A percentile compares a stretch with the other conserved stretches of the same genome.
Evolutionary conservation across 2,888 invertebrate species (phyloP).

Genomic region (Penaeus monodon): DNA sequence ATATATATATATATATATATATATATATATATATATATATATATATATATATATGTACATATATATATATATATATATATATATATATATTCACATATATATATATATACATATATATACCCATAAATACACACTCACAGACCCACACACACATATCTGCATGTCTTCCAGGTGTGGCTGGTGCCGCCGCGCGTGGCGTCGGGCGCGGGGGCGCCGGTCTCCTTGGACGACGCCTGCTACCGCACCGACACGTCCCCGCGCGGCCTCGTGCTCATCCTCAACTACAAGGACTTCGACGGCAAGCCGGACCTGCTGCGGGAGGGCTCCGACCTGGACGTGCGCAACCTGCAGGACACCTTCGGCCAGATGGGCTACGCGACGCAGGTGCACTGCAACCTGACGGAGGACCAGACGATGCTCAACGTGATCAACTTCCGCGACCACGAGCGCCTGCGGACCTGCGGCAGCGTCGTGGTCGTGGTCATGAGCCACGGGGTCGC

Average conservation of each 20-base stretch:
- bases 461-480: not conserved
- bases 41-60: too few relatives aligned
- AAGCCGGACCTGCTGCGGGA: not conserved
- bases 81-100: too few relatives aligned
- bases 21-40: too few relatives aligned
- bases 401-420: not conserved
- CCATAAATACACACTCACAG: rapidly evolving
- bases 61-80: too few relatives aligned
- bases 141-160: too few relatives aligned
- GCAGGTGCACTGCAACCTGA: conserved; percentile 7
- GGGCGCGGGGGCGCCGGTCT: too few relatives aligned
- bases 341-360: not conserved
- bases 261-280: conserved; percentile 9
- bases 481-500: conserved; percentile 17
- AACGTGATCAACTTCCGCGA: not conserved
- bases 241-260: not conserved
- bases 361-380: conserved; percentile 16
- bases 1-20: too few relatives aligned
- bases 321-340: conserved; percentile 12
- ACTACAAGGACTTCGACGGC: not conserved
- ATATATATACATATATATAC: too few relatives aligned
- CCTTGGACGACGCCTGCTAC: not conserved
- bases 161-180: too few relatives aligned
- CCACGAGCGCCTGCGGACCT: not conserved
- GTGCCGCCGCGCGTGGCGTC: too few relatives aligned